Conservation (phyloP, 1,140 invertebrate genomes). For the Antheraea mylitta region DNA sequence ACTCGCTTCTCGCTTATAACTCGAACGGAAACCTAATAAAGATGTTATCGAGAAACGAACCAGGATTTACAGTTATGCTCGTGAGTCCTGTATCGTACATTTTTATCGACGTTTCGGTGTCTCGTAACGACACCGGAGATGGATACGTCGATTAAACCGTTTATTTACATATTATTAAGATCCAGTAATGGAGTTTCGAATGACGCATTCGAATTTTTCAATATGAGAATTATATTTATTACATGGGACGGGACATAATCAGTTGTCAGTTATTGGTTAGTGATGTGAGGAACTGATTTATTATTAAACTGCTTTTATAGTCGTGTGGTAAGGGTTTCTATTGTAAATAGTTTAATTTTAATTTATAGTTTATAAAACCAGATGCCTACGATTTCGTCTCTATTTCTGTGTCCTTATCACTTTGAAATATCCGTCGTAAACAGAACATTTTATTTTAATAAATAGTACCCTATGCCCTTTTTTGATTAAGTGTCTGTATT, state of each 20-base stretch:
- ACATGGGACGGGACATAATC: neutral
- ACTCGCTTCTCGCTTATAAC: neutral
- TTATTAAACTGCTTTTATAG: neutral
- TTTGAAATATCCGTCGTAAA: too few species aligned
- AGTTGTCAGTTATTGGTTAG: neutral
- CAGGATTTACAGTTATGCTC: slow-evolving; percentile 36
- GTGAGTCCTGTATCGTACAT: slow-evolving; percentile 47
- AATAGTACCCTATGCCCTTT: too few species aligned
- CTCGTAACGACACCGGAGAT: slow-evolving; percentile 32
- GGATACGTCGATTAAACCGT: slow-evolving; percentile 30
- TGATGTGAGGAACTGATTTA: neutral
- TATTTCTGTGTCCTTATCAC: too few species aligned
- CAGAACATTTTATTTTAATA: too few species aligned
- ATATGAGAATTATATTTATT: slow-evolving; percentile 24
- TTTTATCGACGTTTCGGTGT: slow-evolving; percentile 36
- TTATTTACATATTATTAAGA: slow-evolving; percentile 45
- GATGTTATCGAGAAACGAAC: slow-evolving; percentile 40
- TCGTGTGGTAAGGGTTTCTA: too few species aligned
- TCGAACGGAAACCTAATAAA: slow-evolving; percentile 22
- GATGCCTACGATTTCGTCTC: too few species aligned
- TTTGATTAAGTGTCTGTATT: too few species aligned
- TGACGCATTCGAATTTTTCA: slow-evolving; percentile 21
- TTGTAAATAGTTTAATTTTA: too few species aligned
- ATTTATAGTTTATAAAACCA: too few species aligned
- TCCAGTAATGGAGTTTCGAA: neutral